A percentile compares a stretch with the other conserved stretches of the same genome.
Evolutionary conservation across 1,140 invertebrate genomes (phyloP).

Genomic region (Drosophila willistoni): DNA sequence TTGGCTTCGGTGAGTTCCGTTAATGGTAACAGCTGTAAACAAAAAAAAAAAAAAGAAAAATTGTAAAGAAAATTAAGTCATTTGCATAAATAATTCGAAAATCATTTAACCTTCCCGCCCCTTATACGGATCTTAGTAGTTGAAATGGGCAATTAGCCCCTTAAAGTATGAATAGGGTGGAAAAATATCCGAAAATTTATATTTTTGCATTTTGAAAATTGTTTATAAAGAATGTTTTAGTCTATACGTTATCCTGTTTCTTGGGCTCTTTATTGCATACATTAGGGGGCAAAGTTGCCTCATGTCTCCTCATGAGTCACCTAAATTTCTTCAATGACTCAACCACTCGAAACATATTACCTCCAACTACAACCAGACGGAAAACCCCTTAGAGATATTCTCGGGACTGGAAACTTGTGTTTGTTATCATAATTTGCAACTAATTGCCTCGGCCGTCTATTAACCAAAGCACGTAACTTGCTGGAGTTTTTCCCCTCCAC

Average conservation of each 20-base stretch:
- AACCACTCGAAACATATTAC: background rate
- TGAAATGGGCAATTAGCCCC: no score
- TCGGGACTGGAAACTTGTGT: conserved; percentile 10
- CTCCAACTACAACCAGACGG: background rate
- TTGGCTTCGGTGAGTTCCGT: conserved; percentile 49
- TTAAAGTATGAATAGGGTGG: no score
- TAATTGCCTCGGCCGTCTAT: conserved; percentile 51
- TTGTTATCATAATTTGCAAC: conserved; percentile 65
- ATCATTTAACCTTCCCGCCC: no score
- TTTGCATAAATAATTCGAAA: no score
- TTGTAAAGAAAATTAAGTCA: background rate
- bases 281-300: no score
- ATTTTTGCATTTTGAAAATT: no score
- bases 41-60: background rate
- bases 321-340: conserved; percentile 2
- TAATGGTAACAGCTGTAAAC: conserved; percentile 52
- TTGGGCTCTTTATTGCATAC: no score
- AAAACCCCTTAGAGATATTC: background rate
- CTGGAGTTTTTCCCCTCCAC: background rate
- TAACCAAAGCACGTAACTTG: conserved; percentile 16
- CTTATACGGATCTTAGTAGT: no score
- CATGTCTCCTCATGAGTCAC: conserved; percentile 7
- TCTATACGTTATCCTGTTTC: no score
- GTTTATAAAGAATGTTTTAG: no score
- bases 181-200: no score